These are phyloP conservation scores for Tapirus indicus DNA, from an alignment of 2,797 vertebrate species.

Conservation along the genomic window DNA sequence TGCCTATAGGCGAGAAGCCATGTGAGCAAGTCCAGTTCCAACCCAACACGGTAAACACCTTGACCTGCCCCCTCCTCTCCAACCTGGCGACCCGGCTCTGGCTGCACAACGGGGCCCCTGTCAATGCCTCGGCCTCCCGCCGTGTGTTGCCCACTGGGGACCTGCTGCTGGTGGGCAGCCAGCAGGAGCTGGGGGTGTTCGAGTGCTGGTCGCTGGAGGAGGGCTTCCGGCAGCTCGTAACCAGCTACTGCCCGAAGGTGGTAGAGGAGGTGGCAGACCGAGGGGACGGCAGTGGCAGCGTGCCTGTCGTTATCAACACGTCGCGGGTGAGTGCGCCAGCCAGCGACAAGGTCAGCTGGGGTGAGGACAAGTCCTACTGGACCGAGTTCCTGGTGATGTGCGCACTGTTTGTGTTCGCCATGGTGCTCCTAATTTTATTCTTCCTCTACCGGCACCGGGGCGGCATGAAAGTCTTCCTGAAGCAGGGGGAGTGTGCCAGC, in stretches of 20 bases:
- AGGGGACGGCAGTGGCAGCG: constrained; percentile 69
- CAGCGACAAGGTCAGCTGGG: constrained; percentile 84
- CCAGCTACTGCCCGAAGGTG: constrained; percentile 94
- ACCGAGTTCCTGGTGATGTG: constrained; percentile 97
- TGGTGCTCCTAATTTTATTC: constrained; percentile 92
- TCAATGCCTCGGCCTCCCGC: constrained; percentile 92
- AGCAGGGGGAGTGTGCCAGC: constrained; percentile 91
- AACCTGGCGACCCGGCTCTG: constrained; percentile 95
- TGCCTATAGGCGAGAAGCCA: constrained; percentile 84
- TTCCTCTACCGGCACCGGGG: constrained; percentile 93
- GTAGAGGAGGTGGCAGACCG: constrained; percentile 84
- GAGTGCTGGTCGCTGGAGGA: constrained; percentile 97
- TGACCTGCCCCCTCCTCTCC: constrained; percentile 94
- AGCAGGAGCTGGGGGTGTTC: constrained; percentile 91
- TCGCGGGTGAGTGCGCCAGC: constrained; percentile 85
- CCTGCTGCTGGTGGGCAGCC: constrained; percentile 94
- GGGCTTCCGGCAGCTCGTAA: constrained; percentile 94
- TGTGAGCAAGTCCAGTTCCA: constrained; percentile 92
- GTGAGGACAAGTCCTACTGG: constrained; percentile 95
- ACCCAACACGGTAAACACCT: constrained; percentile 92
- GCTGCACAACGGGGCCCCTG: constrained; percentile 88
- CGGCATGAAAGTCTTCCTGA: constrained; percentile 95
- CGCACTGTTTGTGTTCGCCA: constrained; percentile 90
- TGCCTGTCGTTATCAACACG: constrained; percentile 80
- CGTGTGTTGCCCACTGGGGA: constrained; percentile 92